These are phyloP conservation scores for Cricetomys ansorgei DNA, from an alignment of 2,113 vertebrate genomes.

Conservation along the genomic window DNA sequence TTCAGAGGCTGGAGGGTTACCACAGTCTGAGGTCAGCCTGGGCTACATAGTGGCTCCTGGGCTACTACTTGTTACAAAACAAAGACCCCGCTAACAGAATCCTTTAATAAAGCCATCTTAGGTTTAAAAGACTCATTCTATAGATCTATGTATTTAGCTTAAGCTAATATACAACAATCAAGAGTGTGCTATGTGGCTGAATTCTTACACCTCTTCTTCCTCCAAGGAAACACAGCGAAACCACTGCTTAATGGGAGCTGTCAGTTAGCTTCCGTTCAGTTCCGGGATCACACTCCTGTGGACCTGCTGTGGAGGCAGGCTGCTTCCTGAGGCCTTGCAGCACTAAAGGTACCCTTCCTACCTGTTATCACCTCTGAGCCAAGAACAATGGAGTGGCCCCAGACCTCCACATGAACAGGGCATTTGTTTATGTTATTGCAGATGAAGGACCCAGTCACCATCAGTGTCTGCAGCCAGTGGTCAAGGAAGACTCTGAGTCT, in stretches of 20 bases:
- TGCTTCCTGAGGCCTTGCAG: too few species aligned
- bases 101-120: not conserved
- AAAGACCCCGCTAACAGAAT: not conserved
- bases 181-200: not conserved
- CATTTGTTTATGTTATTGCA: too few species aligned
- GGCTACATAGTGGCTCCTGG: not conserved
- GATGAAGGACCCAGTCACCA: too few species aligned
- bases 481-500: too few species aligned
- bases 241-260: not conserved
- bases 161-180: not conserved
- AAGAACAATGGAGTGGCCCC: too few species aligned
- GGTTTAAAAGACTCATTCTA: not conserved
- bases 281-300: too few species aligned
- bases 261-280: not conserved
- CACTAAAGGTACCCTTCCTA: too few species aligned
- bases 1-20: not conserved
- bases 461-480: too few species aligned
- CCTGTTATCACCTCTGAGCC: too few species aligned
- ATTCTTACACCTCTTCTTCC: not conserved
- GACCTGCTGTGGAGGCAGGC: too few species aligned
- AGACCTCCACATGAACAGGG: too few species aligned
- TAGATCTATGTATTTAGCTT: constrained; percentile 19
- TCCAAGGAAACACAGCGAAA: constrained; percentile 3
- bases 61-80: not conserved
- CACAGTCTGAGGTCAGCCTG: not conserved